Percentiles rank a stretch among this genome's conserved stretches.
These are phyloP conservation scores for Umimayanthus kanabou DNA, from an alignment of 92 coral and sea anemone genomes.

Conservation along the genomic window DNA sequence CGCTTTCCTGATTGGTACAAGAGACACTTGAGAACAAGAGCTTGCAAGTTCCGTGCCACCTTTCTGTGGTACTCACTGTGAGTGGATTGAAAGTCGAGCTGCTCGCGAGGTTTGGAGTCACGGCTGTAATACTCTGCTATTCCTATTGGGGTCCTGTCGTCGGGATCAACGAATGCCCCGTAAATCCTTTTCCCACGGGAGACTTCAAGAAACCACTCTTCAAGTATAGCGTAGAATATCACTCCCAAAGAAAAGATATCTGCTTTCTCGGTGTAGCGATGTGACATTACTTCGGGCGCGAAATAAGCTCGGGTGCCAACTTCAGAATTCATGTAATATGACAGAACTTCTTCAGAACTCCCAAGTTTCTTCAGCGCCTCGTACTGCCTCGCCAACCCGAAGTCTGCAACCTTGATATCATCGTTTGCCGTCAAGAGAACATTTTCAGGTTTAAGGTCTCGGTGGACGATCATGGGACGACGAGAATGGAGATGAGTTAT, in stretches of 20 bases:
- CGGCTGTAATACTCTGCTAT: slow-evolving; percentile 25
- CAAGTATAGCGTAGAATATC: slow-evolving; percentile 44
- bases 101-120: slow-evolving; percentile 10
- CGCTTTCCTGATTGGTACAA: neutral
- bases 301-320: slow-evolving; percentile 8
- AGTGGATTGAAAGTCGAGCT: neutral
- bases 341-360: neutral
- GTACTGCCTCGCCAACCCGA: slow-evolving; percentile 14
- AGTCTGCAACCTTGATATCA: slow-evolving; percentile 14
- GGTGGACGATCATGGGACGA: slow-evolving; percentile 21
- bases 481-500: slow-evolving; percentile 18
- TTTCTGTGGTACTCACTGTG: neutral
- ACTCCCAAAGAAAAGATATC: slow-evolving; percentile 40
- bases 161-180: slow-evolving; percentile 35
- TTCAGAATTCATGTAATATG: neutral
- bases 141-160: neutral
- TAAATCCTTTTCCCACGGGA: slow-evolving; percentile 13
- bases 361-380: neutral
- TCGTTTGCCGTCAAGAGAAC: slow-evolving; percentile 1
- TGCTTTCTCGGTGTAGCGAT: slow-evolving; percentile 53
- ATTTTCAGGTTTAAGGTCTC: slow-evolving; percentile 11
- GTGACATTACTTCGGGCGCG: neutral
- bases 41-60: neutral
- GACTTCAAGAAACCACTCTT: slow-evolving; percentile 13
- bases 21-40: neutral